phyloP scores from a whole-genome alignment of 2,888 invertebrate genomes.

The Limnephilus auricula region DNA sequence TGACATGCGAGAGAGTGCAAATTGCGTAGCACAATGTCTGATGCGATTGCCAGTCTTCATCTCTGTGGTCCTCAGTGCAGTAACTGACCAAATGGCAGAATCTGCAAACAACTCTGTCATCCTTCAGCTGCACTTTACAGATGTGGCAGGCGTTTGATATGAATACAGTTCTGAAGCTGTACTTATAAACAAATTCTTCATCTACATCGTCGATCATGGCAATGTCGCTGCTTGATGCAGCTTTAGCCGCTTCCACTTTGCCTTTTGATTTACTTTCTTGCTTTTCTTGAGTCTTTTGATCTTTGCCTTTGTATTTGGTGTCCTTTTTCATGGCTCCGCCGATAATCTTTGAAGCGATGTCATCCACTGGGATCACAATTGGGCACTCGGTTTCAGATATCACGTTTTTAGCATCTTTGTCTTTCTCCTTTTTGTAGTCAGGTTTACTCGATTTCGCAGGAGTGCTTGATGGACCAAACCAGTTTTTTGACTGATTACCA shows the following conservation, averaged over 20 bases:
- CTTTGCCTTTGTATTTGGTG: slow-evolving; percentile 66
- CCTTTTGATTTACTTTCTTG: slow-evolving; percentile 17
- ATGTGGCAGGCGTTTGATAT: slow-evolving; percentile 79
- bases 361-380: not conserved
- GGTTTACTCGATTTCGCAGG: slow-evolving; percentile 77
- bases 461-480: slow-evolving; percentile 76
- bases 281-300: slow-evolving; percentile 68
- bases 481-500: slow-evolving; percentile 74
- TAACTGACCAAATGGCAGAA: slow-evolving; percentile 82
- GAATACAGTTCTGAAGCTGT: slow-evolving; percentile 82
- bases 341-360: not conserved
- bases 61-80: slow-evolving; percentile 80
- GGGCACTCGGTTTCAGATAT: slow-evolving; percentile 37
- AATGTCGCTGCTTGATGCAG: not conserved
- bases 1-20: slow-evolving; percentile 77
- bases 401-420: slow-evolving; percentile 69
- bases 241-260: not conserved
- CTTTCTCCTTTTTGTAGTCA: slow-evolving; percentile 77
- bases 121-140: slow-evolving; percentile 73
- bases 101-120: slow-evolving; percentile 71
- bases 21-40: slow-evolving; percentile 80
- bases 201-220: slow-evolving; percentile 74
- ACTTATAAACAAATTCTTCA: slow-evolving; percentile 81
- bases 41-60: slow-evolving; percentile 79
- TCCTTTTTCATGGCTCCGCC: slow-evolving; percentile 69